These are phyloP conservation scores for Andrena bucephala DNA, from an alignment of 2,888 invertebrate species.

Conservation along the genomic window DNA sequence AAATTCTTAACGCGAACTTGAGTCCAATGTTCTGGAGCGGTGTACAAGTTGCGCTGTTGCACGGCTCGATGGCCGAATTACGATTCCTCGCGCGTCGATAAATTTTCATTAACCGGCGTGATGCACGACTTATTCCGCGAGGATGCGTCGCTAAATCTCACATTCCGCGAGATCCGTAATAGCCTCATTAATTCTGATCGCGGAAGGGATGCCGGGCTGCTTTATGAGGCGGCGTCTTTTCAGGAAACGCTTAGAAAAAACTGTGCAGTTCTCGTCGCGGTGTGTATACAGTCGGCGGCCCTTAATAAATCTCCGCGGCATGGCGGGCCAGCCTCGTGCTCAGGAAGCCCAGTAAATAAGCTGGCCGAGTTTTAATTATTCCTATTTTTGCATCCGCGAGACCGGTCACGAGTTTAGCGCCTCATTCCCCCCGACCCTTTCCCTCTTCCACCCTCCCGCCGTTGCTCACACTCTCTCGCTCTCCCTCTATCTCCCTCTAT, in stretches of 20 bases:
- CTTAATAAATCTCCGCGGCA: constrained; percentile 74
- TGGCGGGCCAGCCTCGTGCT: constrained; percentile 48
- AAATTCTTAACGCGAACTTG: not conserved
- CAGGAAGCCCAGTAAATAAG: constrained; percentile 78
- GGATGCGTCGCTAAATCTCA: constrained; percentile 39
- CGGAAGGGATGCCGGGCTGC: constrained; percentile 59
- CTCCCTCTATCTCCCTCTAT: constrained; percentile 1
- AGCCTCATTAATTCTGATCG: constrained; percentile 68
- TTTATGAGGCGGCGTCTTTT: constrained; percentile 65
- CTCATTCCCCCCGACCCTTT: constrained; percentile 46
- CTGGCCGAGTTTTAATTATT: constrained; percentile 81
- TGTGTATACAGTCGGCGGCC: constrained; percentile 65
- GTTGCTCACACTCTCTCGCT: constrained; percentile 44
- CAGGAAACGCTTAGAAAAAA: constrained; percentile 65
- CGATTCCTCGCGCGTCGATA: constrained; percentile 25
- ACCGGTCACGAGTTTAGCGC: constrained; percentile 56
- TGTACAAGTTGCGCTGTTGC: not conserved
- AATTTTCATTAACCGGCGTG: constrained; percentile 62
- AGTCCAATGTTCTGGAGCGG: constrained; percentile 7
- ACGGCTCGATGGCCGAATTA: constrained; percentile 2
- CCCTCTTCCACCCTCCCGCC: not conserved
- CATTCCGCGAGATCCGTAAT: constrained; percentile 63
- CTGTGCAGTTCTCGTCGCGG: constrained; percentile 50
- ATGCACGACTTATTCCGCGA: constrained; percentile 53
- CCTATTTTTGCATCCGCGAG: constrained; percentile 77